Percentiles rank a stretch among this genome's conserved stretches.
Conservation (phyloP, 1,140 invertebrate species). For the Samia ricini region DNA sequence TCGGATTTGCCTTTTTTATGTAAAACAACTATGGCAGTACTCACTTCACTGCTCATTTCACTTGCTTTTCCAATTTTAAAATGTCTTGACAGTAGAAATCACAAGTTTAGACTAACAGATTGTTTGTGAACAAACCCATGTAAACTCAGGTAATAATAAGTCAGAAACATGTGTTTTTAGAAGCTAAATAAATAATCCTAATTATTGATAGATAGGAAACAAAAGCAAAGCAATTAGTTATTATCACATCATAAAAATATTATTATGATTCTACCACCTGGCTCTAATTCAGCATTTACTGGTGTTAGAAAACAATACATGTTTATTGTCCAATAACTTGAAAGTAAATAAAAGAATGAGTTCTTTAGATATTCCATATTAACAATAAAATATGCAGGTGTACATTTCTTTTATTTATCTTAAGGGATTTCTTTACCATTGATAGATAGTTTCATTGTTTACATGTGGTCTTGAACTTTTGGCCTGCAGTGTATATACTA, state of each 20-base stretch:
- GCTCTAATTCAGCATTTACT: not conserved
- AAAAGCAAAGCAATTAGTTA: conserved; percentile 9
- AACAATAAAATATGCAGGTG: not conserved
- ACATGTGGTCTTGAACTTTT: not conserved
- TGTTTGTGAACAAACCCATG: not conserved
- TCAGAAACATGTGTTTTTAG: not conserved
- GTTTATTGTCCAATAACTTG: conserved; percentile 5
- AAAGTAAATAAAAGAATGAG: not conserved
- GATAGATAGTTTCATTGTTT: not conserved
- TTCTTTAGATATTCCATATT: no score
- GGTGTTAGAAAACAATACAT: conserved; percentile 5
- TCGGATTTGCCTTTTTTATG: not conserved
- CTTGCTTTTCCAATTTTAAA: conserved; percentile 6
- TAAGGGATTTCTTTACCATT: not conserved
- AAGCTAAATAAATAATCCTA: not conserved
- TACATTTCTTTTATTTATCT: not conserved
- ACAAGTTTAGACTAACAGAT: not conserved
- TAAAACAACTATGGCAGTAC: not conserved
- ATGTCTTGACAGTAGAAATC: not conserved
- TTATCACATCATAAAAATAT: not conserved
- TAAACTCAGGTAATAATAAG: not conserved
- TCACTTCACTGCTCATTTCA: not conserved
- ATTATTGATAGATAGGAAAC: conserved; percentile 1
- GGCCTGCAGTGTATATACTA: not conserved
- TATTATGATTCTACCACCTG: no score